Evolutionary conservation across 2,888 invertebrate genomes (phyloP), one percentile per base, ranked within the genome.

Genomic region (Girardia tigrina): DNA sequence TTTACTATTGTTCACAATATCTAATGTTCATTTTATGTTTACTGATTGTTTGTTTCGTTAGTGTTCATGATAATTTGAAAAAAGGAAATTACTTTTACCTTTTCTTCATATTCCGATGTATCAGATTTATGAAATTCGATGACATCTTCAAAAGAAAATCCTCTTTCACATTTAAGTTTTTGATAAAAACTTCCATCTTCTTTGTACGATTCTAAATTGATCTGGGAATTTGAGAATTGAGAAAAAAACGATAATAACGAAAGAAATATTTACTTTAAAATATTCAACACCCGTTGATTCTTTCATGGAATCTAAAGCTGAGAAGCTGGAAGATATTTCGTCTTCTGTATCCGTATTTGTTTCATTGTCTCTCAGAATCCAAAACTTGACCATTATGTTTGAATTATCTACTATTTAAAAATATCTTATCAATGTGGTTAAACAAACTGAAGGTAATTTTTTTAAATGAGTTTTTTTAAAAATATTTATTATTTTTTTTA

Each of bases 181-280:
- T 56, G 56, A 56, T 56, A 56, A 56, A 56, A 56, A 56, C 56
- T 56, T 4, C 56, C 56, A 56, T 56, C 56, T 56, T 56, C 56
- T 56, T 56, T 23, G 23, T 56, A 56, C 6, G 56, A 56, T 56
- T 56, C 56, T n/a, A 56, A 56, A 56, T 56, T 56, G 23, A 56
- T 56, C 56, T 56, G 23, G 23, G 4, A 20, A 16, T 36, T 12
- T 36, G 8, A 36, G 16, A 12, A 12, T 36, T 12, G 12, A 36
- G 8, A 36, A 36, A 12, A 36, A 36, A 36, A 12, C 8, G 8
- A 12, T 16, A 36, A 16, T 12, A 36, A 36, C 36, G 16, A 36
- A 36, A 12, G 8, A 36, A 36, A 36, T 36, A 36, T 12, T 36
- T 36, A 56, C 56, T 56, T 16, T 56, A 16, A 56, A 56, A 56